Evolutionary conservation across 2,888 invertebrate genomes (phyloP).

Genomic region (Metalampra italica): DNA sequence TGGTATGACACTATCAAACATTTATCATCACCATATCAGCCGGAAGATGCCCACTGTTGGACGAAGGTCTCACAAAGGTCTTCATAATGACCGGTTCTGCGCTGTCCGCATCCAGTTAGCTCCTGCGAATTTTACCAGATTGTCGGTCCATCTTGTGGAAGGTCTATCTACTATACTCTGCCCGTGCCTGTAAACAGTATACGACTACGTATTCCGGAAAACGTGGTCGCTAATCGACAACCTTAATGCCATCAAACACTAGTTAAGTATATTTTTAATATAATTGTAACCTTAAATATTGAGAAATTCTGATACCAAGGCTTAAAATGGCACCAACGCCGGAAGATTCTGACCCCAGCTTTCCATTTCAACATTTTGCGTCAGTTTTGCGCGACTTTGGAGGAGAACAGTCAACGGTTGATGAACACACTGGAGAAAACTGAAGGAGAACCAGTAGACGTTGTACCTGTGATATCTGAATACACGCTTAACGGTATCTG

Average conservation of each 20-base stretch:
- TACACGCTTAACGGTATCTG: conserved; percentile 80
- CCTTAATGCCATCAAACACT: no score
- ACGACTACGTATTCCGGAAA: no score
- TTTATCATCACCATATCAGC: neutral
- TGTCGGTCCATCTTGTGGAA: no score
- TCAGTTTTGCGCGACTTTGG: conserved; percentile 48
- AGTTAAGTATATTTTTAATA: no score
- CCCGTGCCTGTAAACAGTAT: no score
- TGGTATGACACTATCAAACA: conserved; percentile 29
- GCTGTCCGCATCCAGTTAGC: no score
- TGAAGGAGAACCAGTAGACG: conserved; percentile 34
- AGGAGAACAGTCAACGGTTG: conserved; percentile 55
- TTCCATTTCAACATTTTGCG: conserved; percentile 81
- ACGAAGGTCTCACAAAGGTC: no score
- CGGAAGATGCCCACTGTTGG: no score
- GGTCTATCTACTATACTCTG: no score
- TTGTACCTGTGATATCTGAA: conserved; percentile 78
- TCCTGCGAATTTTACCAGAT: no score
- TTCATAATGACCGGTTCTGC: no score
- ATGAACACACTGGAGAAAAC: conserved; percentile 30
- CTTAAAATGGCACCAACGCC: conserved; percentile 78
- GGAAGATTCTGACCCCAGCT: conserved; percentile 81
- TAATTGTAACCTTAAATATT: neutral
- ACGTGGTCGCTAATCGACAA: no score
- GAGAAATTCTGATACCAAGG: conserved; percentile 34